phyloP scores from a whole-genome alignment of 1,140 invertebrate species.

The Drosophila repletoides region DNA sequence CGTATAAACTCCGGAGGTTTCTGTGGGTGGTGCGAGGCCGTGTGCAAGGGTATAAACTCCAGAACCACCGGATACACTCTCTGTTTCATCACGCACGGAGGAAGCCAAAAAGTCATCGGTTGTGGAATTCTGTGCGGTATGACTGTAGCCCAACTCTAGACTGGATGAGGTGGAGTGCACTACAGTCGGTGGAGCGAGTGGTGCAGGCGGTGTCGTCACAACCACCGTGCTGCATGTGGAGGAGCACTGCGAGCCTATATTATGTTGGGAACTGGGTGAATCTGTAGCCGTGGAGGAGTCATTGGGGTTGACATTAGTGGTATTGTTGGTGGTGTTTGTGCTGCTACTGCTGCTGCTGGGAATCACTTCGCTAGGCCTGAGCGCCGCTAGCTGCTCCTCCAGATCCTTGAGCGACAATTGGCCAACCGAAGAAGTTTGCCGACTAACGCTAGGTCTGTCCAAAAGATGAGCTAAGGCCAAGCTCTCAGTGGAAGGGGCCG shows the following conservation, averaged over 20 bases:
- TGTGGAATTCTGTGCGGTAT: slow-evolving; percentile 91
- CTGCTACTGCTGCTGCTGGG: slow-evolving; percentile 49
- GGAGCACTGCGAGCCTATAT: slow-evolving; percentile 89
- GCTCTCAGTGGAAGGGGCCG: slow-evolving; percentile 88
- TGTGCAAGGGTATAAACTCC: slow-evolving; percentile 83
- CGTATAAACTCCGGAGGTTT: slow-evolving; percentile 90
- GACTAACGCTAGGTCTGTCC: slow-evolving; percentile 84
- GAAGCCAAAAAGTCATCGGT: slow-evolving; percentile 83
- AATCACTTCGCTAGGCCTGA: slow-evolving; percentile 74
- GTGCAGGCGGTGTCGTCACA: slow-evolving; percentile 84
- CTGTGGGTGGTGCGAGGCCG: slow-evolving; percentile 85
- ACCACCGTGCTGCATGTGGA: slow-evolving; percentile 92
- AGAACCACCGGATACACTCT: slow-evolving; percentile 79
- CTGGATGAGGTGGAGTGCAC: slow-evolving; percentile 87
- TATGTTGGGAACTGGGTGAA: slow-evolving; percentile 79
- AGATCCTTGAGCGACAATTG: slow-evolving; percentile 82
- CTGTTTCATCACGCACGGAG: slow-evolving; percentile 80
- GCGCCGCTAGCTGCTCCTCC: slow-evolving; percentile 74
- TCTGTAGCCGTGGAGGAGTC: slow-evolving; percentile 73
- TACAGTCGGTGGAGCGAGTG: slow-evolving; percentile 77
- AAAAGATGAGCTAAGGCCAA: slow-evolving; percentile 88
- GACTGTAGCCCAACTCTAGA: slow-evolving; percentile 90
- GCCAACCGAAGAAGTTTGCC: slow-evolving; percentile 83
- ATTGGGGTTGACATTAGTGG: slow-evolving; percentile 11
- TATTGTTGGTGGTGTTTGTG: neutral